phyloP scores from a whole-genome alignment of 2,888 invertebrate species.

The Erynnis tages region DNA sequence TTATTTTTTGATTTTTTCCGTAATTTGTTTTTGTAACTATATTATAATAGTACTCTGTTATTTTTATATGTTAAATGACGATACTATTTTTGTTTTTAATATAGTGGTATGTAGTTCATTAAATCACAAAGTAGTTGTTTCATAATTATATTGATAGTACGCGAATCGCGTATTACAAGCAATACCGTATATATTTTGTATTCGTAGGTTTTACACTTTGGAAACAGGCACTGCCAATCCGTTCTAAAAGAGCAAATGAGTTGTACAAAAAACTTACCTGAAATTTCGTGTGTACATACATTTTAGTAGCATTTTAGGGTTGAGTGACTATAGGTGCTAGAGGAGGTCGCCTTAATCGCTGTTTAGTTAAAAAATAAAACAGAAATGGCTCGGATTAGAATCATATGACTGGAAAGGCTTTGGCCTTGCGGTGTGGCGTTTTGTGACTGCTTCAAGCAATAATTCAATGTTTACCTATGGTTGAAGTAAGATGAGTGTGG shows the following conservation, averaged over 20 bases:
- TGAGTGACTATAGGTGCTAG: constrained; percentile 51
- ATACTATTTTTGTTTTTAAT: background rate
- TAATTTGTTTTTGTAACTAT: constrained; percentile 33
- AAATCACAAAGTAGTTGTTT: constrained; percentile 14
- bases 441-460: constrained; percentile 24
- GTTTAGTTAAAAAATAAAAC: constrained; percentile 10
- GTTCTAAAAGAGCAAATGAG: constrained; percentile 31
- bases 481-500: background rate
- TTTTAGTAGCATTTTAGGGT: constrained; percentile 43
- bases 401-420: constrained; percentile 10
- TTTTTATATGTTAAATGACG: background rate
- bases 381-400: constrained; percentile 3
- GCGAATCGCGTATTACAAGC: background rate
- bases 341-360: constrained; percentile 29
- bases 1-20: constrained; percentile 49
- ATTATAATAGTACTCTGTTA: constrained; percentile 17
- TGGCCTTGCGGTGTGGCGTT: constrained; percentile 16
- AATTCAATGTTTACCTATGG: constrained; percentile 13
- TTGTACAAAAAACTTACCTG: constrained; percentile 75
- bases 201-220: constrained; percentile 11
- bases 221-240: constrained; percentile 23
- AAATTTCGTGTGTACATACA: constrained; percentile 57
- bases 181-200: constrained; percentile 17
- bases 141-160: background rate
- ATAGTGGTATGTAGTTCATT: background rate